Evolutionary conservation across 2,888 invertebrate species (phyloP).

Genomic region (Morinoia aosen): DNA sequence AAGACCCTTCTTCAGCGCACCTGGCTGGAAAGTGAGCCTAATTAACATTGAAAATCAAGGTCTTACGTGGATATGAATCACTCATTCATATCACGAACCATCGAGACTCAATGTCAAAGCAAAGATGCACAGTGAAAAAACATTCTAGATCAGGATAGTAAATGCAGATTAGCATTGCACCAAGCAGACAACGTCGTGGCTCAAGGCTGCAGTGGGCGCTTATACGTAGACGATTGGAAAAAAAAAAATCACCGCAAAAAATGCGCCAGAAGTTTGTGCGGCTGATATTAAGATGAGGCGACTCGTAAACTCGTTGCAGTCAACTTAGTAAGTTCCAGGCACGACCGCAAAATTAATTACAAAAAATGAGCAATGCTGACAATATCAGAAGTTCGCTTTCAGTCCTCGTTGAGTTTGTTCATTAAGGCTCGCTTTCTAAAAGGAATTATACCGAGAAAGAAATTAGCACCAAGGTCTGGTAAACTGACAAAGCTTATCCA

Average conservation of each 20-base stretch:
- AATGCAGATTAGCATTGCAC: neutral
- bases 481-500: neutral
- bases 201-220: neutral
- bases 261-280: neutral
- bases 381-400: neutral
- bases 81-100: neutral
- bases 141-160: neutral
- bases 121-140: neutral
- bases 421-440: neutral
- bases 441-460: neutral
- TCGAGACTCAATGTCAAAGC: neutral
- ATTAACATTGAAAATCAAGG: no score
- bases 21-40: no score
- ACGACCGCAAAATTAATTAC: neutral
- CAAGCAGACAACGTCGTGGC: neutral
- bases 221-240: neutral
- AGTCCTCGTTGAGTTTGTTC: neutral
- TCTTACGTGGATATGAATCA: no score
- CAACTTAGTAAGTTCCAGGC: neutral
- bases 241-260: neutral
- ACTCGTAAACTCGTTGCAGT: neutral
- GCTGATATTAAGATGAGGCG: neutral
- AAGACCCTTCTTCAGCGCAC: no score
- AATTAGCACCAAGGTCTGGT: neutral
- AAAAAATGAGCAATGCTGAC: neutral